Evolutionary conservation across 2,888 invertebrate genomes (phyloP), one percentile per base, ranked within the genome.

Genomic region (Suillia variegata): DNA sequence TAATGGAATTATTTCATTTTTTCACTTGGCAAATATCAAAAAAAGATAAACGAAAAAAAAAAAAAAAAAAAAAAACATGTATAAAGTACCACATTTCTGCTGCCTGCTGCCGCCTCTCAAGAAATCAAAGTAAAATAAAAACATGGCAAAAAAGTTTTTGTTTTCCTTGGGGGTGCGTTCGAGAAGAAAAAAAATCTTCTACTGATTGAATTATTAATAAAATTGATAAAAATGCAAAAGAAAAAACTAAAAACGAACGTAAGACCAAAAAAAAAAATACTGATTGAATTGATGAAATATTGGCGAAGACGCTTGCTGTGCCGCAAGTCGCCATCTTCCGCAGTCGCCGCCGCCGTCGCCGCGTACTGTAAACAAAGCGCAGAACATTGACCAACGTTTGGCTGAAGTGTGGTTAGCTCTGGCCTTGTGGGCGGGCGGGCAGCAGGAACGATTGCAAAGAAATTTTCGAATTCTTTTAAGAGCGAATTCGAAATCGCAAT

Each of bases 141-240:
- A 63, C 58, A 58, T 60, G 60, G 62, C 54, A 58, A 63, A 69
- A 68, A 70, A 58, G 69, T 75, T 73, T 73, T 73, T 76, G 69
- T 74, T 74, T 74, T 76, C 70, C 68, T 78, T 72, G 75, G 71
- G 57, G 68, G 54, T 53, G 34, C 52, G 34, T 31, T 57, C 55
- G 15, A 56, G 42, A 56, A 56, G 12, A 6, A 4, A 20, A 3
- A 45, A 45, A 45, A 8, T 45, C 18, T 45, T 45, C 45, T 20
- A 45, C 45, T 45, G 79, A 78, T 77, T 77, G 77, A 77, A 78
- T 77, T 77, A 78, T 77, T 78, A 77, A 78, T 76, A 77, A 77
- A 77, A 76, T 75, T 76, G 71, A 72, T 75, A 70, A 68, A 71
- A 73, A 76, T 73, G 73, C 73, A 72, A 31, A 56, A 56, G 67